These are phyloP conservation scores for Heteropelma amictum DNA, from an alignment of 2,888 invertebrate genomes.

Conservation along the genomic window DNA sequence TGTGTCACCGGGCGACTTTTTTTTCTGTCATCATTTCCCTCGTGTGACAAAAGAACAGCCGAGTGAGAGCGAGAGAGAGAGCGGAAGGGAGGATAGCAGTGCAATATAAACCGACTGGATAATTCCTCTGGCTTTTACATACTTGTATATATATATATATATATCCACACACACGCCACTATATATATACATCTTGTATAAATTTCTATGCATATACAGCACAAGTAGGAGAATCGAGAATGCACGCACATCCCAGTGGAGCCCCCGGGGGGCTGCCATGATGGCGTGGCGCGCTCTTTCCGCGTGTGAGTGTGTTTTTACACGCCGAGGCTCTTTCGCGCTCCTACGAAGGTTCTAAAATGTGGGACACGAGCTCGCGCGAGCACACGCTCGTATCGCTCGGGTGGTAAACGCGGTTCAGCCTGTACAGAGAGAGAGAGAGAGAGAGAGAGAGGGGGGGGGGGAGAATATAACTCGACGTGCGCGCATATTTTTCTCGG, in stretches of 20 bases:
- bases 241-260: constrained; percentile 44
- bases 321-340: constrained; percentile 19
- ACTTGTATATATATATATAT: not conserved
- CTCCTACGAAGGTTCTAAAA: constrained; percentile 70
- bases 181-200: not conserved
- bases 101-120: too few relatives aligned
- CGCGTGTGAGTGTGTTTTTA: not conserved
- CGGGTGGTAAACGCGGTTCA: constrained; percentile 27
- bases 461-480: not conserved
- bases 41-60: too few relatives aligned
- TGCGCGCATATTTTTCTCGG: not conserved
- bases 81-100: too few relatives aligned
- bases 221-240: constrained; percentile 43
- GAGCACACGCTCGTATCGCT: constrained; percentile 17
- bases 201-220: not conserved
- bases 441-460: not conserved
- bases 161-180: not conserved
- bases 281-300: constrained; percentile 31
- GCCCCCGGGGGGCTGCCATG: constrained; percentile 33
- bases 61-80: too few relatives aligned
- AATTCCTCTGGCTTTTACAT: too few relatives aligned
- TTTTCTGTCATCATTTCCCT: too few relatives aligned
- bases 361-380: constrained; percentile 71
- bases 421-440: not conserved
- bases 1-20: too few relatives aligned